Evolutionary conservation across 2,113 vertebrate species (phyloP).

Genomic region (Tachysurus fulvidraco): DNA sequence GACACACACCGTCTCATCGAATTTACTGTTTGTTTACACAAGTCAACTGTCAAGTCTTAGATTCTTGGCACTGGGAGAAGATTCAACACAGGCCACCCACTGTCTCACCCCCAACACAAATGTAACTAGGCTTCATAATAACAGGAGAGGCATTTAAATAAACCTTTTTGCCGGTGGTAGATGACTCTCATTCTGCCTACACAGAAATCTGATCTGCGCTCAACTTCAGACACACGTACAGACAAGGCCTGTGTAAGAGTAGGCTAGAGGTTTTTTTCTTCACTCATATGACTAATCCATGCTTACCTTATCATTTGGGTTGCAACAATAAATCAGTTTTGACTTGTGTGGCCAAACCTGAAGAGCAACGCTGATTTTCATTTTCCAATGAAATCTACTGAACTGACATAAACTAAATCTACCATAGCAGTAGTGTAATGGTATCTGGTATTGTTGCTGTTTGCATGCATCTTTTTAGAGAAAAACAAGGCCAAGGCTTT

Average conservation of each 20-base stretch:
- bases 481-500: not conserved
- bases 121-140: conserved; percentile 6
- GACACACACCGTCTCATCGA: conserved; percentile 30
- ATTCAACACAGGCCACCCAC: conserved; percentile 40
- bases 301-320: not conserved
- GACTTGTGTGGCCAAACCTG: not conserved
- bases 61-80: not conserved
- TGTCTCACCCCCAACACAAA: not conserved
- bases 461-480: not conserved
- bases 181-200: not conserved
- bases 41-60: conserved; percentile 5
- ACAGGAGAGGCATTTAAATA: conserved; percentile 5
- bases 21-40: conserved; percentile 37
- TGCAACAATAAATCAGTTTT: conserved; percentile 31
- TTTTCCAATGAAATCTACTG: not conserved
- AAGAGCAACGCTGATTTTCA: not conserved
- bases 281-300: conserved; percentile 20
- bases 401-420: not conserved
- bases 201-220: not conserved
- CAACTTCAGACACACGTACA: not conserved
- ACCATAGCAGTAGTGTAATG: not conserved
- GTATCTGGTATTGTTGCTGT: not conserved
- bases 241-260: not conserved
- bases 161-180: not conserved
- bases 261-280: not conserved